Evolutionary conservation across 30 jellyfish, hydroid and myxozoan species (phyloP).

Genomic region (Nemopilema nomurai): DNA sequence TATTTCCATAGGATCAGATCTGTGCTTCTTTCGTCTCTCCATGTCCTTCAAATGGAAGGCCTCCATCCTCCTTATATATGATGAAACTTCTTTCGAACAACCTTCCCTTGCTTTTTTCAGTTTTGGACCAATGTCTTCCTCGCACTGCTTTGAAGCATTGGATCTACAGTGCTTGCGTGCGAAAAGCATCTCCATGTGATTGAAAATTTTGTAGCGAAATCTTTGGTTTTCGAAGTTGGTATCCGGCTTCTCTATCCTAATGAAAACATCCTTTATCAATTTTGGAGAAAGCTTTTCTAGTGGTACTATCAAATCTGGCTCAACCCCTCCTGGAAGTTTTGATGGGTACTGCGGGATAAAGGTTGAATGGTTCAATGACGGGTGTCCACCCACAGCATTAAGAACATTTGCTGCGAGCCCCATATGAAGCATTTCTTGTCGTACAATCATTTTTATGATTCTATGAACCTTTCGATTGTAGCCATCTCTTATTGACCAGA

Average conservation of each 20-base stretch:
- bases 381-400: conserved; percentile 66
- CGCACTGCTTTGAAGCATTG: background rate
- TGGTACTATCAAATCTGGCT: conserved; percentile 33
- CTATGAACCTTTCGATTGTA: conserved; percentile 43
- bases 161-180: background rate
- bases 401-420: conserved; percentile 48
- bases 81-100: conserved; percentile 5
- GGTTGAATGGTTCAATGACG: conserved; percentile 56
- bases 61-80: background rate
- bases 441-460: conserved; percentile 29
- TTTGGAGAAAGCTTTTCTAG: conserved; percentile 47
- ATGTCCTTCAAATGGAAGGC: background rate
- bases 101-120: background rate
- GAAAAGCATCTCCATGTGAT: conserved; percentile 15
- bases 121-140: background rate
- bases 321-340: conserved; percentile 58
- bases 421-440: conserved; percentile 72
- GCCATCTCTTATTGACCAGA: conserved; percentile 61
- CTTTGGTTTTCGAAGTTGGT: background rate
- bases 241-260: conserved; percentile 60
- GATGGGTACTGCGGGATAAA: conserved; percentile 51
- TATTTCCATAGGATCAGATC: background rate
- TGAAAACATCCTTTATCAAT: conserved; percentile 31
- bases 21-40: background rate
- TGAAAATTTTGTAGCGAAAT: conserved; percentile 38